Evolutionary conservation across 1,140 invertebrate genomes (phyloP).

Genomic region (Gerris buenoi): DNA sequence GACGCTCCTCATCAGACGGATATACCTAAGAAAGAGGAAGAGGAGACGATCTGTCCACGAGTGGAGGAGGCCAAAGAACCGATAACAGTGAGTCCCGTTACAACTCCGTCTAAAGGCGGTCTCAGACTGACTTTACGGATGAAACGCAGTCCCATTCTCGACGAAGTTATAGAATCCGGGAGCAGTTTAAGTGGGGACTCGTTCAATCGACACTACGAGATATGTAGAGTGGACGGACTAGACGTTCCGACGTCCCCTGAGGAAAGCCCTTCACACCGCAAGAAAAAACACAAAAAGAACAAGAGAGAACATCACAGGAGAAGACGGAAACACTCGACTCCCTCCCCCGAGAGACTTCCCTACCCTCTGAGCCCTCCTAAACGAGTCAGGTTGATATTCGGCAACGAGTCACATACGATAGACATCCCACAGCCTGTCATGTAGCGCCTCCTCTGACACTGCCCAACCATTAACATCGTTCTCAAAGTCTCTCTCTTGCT

Average conservation of each 20-base stretch:
- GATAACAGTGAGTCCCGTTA: conserved; percentile 25
- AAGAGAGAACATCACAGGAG: conserved; percentile 1
- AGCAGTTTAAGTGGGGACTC: conserved; percentile 47
- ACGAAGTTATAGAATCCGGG: conserved; percentile 69
- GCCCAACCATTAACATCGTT: too few relatives aligned
- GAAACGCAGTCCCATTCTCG: conserved; percentile 68
- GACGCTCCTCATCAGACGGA: conserved; percentile 11
- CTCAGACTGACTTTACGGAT: conserved; percentile 67
- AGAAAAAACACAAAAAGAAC: conserved; percentile 1
- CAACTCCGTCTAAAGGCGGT: conserved; percentile 41
- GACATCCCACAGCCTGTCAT: neutral
- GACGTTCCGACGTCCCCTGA: conserved; percentile 21
- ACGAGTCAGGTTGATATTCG: neutral
- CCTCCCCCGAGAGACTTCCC: too few relatives aligned
- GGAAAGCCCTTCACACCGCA: conserved; percentile 26
- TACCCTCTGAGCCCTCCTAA: neutral
- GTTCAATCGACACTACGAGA: conserved; percentile 65
- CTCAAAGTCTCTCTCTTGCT: too few relatives aligned
- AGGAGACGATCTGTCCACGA: neutral
- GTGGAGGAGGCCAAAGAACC: conserved; percentile 12
- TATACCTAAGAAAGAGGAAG: neutral
- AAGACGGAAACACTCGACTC: neutral
- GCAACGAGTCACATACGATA: neutral
- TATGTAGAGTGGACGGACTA: conserved; percentile 58
- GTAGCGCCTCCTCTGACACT: too few relatives aligned